Conservation (phyloP, 2,888 invertebrate genomes). For the Sicus ferrugineus region DNA sequence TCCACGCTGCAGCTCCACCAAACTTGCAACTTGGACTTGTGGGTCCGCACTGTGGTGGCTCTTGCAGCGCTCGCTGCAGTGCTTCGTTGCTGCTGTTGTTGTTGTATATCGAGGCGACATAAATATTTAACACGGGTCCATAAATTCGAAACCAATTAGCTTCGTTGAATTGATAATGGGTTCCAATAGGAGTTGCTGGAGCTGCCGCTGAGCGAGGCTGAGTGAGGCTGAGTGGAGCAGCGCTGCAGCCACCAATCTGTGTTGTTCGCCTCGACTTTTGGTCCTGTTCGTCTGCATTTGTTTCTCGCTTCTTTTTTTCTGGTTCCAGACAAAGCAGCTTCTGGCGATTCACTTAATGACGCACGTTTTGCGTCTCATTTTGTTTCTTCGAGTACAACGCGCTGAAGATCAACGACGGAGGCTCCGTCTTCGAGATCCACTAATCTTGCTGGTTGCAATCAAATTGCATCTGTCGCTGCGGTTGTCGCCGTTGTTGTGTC, state of each 20-base stretch:
- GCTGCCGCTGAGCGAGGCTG: too few species aligned
- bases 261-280: neutral
- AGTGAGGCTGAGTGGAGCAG: too few species aligned
- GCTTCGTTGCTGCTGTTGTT: constrained; percentile 27
- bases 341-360: constrained; percentile 39
- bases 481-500: constrained; percentile 42
- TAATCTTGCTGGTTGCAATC: constrained; percentile 42
- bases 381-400: constrained; percentile 14
- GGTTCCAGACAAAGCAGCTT: neutral
- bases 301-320: neutral
- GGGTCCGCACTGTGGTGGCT: neutral
- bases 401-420: neutral
- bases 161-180: constrained; percentile 60
- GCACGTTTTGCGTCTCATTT: constrained; percentile 23
- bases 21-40: constrained; percentile 1
- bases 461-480: constrained; percentile 35
- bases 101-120: constrained; percentile 46
- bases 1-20: constrained; percentile 28
- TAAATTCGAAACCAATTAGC: constrained; percentile 64
- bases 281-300: neutral
- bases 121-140: constrained; percentile 62
- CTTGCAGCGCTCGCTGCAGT: constrained; percentile 1
- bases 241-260: neutral
- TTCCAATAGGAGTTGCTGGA: constrained; percentile 30
- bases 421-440: constrained; percentile 8